Base-by-base conservation (phyloP, 2,113 vertebrate species). In the Catharus fuscescens region DNA sequence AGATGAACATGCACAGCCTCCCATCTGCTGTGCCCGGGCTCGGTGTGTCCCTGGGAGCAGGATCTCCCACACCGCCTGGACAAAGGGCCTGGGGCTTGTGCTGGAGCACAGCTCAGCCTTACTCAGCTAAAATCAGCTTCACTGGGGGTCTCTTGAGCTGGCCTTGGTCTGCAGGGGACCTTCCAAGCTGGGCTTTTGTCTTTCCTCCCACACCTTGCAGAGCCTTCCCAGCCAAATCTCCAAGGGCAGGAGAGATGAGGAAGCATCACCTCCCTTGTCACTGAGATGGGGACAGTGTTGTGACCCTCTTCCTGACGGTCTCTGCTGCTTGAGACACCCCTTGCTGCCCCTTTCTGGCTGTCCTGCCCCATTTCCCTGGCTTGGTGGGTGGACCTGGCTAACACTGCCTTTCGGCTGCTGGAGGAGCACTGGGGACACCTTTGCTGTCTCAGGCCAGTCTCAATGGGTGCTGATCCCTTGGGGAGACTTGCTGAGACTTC, bases 401-500 rank as follows among this genome's bases (percentile, higher is more conserved):
- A 2, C 4, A 23, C 24, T 64, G 53, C 36, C 26, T 32, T 56
- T 31, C 34, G 26, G 45, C n/a, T 74, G 31, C 73, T n/a, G 54
- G 45, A 69, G 31, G n/a, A 48, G 36, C 1, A 0, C 4, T 1
- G 4, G 40, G 23, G 45, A 11, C 18, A 16, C 34, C 13, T 71
- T 31, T 60, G 36, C 17, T 34, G 32, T 47, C 40, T 71, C 7
- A 8, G 24, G 24, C 24, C 1, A 1, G 4, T 12, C 14, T 13
- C 24, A 60, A 28, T 6, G 62, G 32, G 10, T 36, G 20, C 40
- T 59, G 65, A n/a, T 36, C 21, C 48, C 45, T 2, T 19, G 40
- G 14, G 36, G 31, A 40, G 18, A 50, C 7, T 5, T 25, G 34
- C 38, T 31, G 56, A 38, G 26, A 6, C 52, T 64, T 0, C 11